Conservation (phyloP, 2,888 invertebrate species). For the Lasius fuliginosus region DNA sequence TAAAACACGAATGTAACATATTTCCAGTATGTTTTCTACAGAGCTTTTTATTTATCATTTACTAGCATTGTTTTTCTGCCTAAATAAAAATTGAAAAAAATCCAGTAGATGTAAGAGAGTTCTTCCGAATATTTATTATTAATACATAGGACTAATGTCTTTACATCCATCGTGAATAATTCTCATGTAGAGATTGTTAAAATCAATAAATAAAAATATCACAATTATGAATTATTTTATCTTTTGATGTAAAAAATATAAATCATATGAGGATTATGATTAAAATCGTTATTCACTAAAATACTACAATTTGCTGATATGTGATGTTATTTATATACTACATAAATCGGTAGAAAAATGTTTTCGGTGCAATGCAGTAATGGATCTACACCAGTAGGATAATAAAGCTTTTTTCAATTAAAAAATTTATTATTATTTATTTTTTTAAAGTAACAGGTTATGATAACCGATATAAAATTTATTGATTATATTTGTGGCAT, state of each 20-base stretch:
- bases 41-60: slow-evolving; percentile 39
- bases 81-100: slow-evolving; percentile 19
- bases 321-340: not conserved
- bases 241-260: slow-evolving; percentile 25
- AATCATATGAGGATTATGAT: slow-evolving; percentile 12
- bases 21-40: slow-evolving; percentile 26
- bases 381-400: not conserved
- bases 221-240: slow-evolving; percentile 3
- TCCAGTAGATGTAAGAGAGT: slow-evolving; percentile 14
- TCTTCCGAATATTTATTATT: slow-evolving; percentile 30
- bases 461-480: slow-evolving; percentile 13
- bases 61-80: not conserved
- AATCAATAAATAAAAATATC: slow-evolving; percentile 20
- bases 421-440: slow-evolving; percentile 16
- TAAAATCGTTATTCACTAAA: slow-evolving; percentile 18
- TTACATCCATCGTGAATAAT: slow-evolving; percentile 20
- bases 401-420: not conserved
- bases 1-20: slow-evolving; percentile 20
- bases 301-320: not conserved
- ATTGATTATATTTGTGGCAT: not conserved
- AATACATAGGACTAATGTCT: not conserved
- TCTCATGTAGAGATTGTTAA: not conserved
- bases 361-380: not conserved
- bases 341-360: slow-evolving; percentile 10
- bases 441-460: slow-evolving; percentile 13